Evolutionary conservation across 2,797 vertebrate species (phyloP).

Genomic region (Pelobates cultripes): DNA sequence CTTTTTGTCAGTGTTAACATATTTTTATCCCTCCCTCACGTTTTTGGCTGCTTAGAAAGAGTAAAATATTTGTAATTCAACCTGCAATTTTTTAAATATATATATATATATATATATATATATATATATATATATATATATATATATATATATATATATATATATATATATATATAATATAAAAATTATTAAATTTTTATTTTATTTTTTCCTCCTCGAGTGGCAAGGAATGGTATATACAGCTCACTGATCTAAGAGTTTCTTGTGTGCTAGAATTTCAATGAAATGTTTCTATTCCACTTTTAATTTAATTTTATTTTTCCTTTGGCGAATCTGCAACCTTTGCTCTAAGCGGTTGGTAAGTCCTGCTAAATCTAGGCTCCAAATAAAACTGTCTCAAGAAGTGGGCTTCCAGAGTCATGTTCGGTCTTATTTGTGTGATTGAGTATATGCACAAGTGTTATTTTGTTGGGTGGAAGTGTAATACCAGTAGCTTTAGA

Average conservation of each 20-base stretch:
- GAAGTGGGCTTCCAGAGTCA: not conserved
- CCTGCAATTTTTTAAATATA: not conserved
- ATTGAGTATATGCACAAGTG: too few relatives aligned
- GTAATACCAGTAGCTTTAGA: too few relatives aligned
- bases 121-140: too few relatives aligned
- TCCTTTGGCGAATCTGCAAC: not conserved
- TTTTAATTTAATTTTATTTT: not conserved
- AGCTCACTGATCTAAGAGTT: too few relatives aligned
- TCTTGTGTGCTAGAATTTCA: not conserved
- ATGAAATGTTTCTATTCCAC: slow-evolving; percentile 1
- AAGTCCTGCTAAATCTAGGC: not conserved
- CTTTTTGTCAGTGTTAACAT: slow-evolving; percentile 26
- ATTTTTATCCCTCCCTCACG: not conserved
- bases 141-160: not conserved
- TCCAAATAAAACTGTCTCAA: slow-evolving; percentile 10
- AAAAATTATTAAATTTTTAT: too few relatives aligned
- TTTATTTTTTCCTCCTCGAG: too few relatives aligned
- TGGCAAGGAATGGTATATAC: too few relatives aligned
- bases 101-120: not conserved
- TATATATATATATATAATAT: too few relatives aligned
- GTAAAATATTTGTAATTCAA: slow-evolving; percentile 8
- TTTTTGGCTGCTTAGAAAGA: slow-evolving; percentile 25
- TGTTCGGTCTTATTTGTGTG: not conserved
- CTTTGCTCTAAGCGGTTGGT: slow-evolving; percentile 1
- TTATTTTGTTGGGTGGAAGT: too few relatives aligned